These are phyloP conservation scores for Cosmorhoe ocellata DNA, from an alignment of 2,888 invertebrate genomes.

Conservation along the genomic window DNA sequence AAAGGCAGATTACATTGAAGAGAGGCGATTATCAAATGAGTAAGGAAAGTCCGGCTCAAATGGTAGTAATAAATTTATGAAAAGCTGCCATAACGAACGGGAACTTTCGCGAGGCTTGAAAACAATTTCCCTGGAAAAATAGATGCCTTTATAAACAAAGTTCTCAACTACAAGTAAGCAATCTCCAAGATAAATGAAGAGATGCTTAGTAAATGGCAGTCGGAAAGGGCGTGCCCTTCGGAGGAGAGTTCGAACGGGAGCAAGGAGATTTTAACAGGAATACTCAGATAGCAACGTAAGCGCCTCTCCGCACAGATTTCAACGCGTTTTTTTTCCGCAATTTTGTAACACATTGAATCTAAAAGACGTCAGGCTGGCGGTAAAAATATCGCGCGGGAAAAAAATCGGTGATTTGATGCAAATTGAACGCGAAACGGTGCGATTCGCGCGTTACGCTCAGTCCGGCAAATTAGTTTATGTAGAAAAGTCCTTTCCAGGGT, in stretches of 20 bases:
- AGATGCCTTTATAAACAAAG: constrained; percentile 39
- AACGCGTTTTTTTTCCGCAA: too few species aligned
- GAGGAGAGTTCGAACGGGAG: constrained; percentile 33
- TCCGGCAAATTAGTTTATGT: too few species aligned
- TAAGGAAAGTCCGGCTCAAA: constrained; percentile 25
- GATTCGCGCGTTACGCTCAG: too few species aligned
- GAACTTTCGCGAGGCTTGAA: constrained; percentile 26
- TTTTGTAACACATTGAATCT: too few species aligned
- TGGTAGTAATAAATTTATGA: constrained; percentile 23
- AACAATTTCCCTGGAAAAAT: constrained; percentile 37
- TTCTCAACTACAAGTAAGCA: constrained; percentile 38
- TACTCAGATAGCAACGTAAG: constrained; percentile 46
- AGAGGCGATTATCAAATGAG: constrained; percentile 27
- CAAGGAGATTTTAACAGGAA: constrained; percentile 42
- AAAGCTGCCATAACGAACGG: constrained; percentile 22
- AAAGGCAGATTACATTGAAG: constrained; percentile 19
- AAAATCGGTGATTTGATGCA: too few species aligned
- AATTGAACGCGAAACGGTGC: too few species aligned
- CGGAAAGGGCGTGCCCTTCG: constrained; percentile 34
- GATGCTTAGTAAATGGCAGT: constrained; percentile 36
- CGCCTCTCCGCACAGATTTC: too few species aligned
- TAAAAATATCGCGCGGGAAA: too few species aligned
- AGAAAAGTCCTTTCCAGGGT: too few species aligned
- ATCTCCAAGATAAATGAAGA: constrained; percentile 39
- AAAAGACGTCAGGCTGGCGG: too few species aligned